Base-by-base conservation (phyloP, 2,888 invertebrate genomes). In the Heteropelma amictum region DNA sequence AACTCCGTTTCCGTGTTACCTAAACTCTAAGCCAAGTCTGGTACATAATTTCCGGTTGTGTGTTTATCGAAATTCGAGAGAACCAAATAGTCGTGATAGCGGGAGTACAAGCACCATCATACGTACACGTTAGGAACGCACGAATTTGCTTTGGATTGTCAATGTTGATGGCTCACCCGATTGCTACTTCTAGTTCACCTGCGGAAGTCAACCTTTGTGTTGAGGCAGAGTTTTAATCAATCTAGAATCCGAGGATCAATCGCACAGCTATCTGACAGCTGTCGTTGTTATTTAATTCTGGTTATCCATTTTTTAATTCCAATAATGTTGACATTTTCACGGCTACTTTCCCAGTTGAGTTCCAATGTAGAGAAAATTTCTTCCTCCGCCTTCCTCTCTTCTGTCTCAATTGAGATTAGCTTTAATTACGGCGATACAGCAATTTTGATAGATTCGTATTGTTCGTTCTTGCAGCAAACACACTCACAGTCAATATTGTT, bases 41-140 rank as follows among this genome's bases (percentile, higher is more conserved):
- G 63, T 63, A 64, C 63, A 76, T 71, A 68, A 58, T 58, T 67
- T 45, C 60, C 30, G 51, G 35, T 70, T 71, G 63, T 68, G 67
- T 68, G 58, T 56, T 63, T 63, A 71, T 28, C 68, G 63, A 76
- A 64, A 68, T 71, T 68, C 65, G 42, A 58, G 30, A 33, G 28
- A 68, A 51, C 33, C 67, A 58, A 63, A 63, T 51, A 68, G 68
- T 53, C 23, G 45, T 51, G 58, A 71, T 63, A 17, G 63, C 26
- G 8, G 12, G 3, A 42, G 21, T 33, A 63, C 70, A 47, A 28
- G 53, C 61, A 19, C n/a, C 23, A 42, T n/a, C 10, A 23, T 23
- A 21, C n/a, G n/a, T 28, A 51, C 12, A 8, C 19, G 1, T 40
- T 42, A 30, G 30, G 28, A n/a, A 26, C 49, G 8, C 42, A 23